Evolutionary conservation across 2,888 invertebrate species (phyloP), one percentile per base, ranked within the genome.

Genomic region (Brachyptera putata): DNA sequence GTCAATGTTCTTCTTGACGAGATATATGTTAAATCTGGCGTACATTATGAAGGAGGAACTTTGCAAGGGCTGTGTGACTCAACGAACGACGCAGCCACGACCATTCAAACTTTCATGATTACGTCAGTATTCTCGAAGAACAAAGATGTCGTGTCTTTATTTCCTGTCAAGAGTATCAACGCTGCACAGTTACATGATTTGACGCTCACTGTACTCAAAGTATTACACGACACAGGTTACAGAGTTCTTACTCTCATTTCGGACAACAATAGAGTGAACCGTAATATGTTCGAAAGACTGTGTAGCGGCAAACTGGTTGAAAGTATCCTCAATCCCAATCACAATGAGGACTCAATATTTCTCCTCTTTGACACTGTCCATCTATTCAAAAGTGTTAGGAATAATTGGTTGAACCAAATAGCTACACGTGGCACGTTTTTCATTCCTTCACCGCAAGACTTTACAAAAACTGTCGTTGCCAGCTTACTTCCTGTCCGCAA

Each of bases 61-160:
- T 18, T 18, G 14, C 18, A 43, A 18, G 43, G 43, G 18, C 43
- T 18, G 3, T n/a, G n/a, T n/a, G 11, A 37, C 16, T n/a, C 13
- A 3, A 21, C 11, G 11, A 30, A 30, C 11, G 5, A 5, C 5
- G 11, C 11, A 11, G 30, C 30, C 11, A 43, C 16, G 11, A 43
- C 43, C 21, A 21, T 43, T 21, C 43, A 43, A 43, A 21, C 43
- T 18, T 43, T 43, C 43, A 43, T 43, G 21, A 43, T 43, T 18
- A 43, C 43, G 11, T 43, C 43, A 4, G 43, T 43, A 43, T 43
- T 16, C 11, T 43, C 43, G 3, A 43, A 43, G 21, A 43, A 43
- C 11, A 43, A 43, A 21, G 43, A 43, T 43, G 43, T 43, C 3
- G 43, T 43, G 14, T 16, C 16, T 18, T 3, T 43, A 3, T 43